A percentile compares a stretch with the other conserved stretches of the same genome.
Conservation (phyloP, 2,113 vertebrate genomes). For the Oncorhynchus tshawytscha region DNA sequence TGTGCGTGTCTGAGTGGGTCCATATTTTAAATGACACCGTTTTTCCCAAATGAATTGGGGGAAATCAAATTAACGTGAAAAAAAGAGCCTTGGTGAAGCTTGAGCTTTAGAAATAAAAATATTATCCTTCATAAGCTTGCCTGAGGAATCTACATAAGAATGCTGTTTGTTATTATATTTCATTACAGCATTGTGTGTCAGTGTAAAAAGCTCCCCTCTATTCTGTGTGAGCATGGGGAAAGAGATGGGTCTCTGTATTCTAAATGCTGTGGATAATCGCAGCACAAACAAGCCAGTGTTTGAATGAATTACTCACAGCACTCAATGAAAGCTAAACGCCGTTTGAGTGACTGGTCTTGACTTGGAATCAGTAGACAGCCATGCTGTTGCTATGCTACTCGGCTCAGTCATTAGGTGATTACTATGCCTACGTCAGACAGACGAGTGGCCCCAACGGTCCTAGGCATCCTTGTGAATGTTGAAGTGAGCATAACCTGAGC, state of each 20-base stretch:
- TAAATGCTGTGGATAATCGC: background rate
- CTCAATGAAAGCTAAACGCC: background rate
- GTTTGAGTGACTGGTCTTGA: slow-evolving; percentile 1
- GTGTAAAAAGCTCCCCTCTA: background rate
- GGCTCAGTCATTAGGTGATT: background rate
- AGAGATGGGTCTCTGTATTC: background rate
- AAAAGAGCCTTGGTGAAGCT: slow-evolving; percentile 31
- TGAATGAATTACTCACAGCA: background rate
- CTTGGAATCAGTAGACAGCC: background rate
- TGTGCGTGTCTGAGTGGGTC: slow-evolving; percentile 25
- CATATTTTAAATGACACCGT: slow-evolving; percentile 54
- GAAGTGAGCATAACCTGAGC: background rate
- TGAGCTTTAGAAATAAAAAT: slow-evolving; percentile 45
- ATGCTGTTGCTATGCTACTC: background rate
- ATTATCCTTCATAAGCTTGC: slow-evolving; percentile 55
- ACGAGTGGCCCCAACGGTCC: background rate
- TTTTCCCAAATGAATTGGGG: slow-evolving; percentile 42
- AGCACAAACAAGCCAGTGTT: background rate
- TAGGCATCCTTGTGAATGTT: background rate
- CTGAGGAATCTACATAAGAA: slow-evolving; percentile 54
- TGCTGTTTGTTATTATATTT: slow-evolving; percentile 39
- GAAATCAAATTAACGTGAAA: slow-evolving; percentile 48
- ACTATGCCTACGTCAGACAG: background rate
- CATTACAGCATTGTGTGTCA: slow-evolving; percentile 29
- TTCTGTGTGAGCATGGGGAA: background rate